These are phyloP conservation scores for Benthosema pterotum DNA, from an alignment of 2,797 vertebrate species.

Conservation along the genomic window DNA sequence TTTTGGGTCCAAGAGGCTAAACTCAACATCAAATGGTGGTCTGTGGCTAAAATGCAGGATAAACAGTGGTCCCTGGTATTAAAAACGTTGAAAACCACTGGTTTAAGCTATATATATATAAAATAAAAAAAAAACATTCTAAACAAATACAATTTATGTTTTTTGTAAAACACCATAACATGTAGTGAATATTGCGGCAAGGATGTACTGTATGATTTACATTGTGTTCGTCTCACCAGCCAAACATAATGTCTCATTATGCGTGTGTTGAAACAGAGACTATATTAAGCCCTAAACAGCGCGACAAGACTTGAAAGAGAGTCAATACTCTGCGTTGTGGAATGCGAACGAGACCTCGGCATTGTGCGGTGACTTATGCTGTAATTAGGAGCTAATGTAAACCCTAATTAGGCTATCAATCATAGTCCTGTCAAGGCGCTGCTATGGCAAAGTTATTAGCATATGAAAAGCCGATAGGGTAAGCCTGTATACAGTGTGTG, in stretches of 20 bases:
- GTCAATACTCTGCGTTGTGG: background rate
- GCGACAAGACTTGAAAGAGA: background rate
- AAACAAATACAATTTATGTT: no score
- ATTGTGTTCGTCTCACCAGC: background rate
- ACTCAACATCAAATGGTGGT: no score
- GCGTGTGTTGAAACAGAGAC: background rate
- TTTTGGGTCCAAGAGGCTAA: no score
- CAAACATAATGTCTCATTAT: background rate
- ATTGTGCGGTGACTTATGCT: background rate
- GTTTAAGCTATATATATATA: no score
- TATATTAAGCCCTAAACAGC: background rate
- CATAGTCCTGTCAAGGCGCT: conserved; percentile 6
- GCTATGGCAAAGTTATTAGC: conserved; percentile 17
- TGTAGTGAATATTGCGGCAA: no score
- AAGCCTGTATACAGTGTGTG: background rate
- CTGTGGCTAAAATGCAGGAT: no score
- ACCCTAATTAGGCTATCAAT: conserved; percentile 37
- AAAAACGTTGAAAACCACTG: no score
- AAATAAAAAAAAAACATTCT: no score
- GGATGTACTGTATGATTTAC: no score
- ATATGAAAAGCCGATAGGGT: conserved; percentile 15
- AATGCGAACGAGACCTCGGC: background rate
- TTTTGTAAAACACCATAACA: no score
- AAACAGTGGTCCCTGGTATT: no score
- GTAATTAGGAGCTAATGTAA: conserved; percentile 28